Evolutionary conservation across 2,888 invertebrate genomes (phyloP), one percentile per base, ranked within the genome.

Genomic region (Philaethria dido): DNA sequence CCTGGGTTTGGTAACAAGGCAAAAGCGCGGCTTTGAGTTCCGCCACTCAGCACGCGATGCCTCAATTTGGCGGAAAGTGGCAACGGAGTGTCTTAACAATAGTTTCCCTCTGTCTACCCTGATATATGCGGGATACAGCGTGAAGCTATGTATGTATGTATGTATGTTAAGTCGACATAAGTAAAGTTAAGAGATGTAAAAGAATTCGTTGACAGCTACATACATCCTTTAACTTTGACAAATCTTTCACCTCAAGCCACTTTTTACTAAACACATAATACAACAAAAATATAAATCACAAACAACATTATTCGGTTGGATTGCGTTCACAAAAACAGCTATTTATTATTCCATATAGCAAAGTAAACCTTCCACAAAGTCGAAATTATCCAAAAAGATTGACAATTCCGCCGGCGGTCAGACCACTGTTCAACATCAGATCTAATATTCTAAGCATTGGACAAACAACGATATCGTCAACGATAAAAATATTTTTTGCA

Each of bases 401-500:
- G 73, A 69, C 72, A 64, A 73, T 75, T 71, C 72, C 70, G 73
- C 65, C 69, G 65, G 66, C 71, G 75, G 75, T 71, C 71, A 70
- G 66, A 73, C 68, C 69, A 68, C 69, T 72, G 73, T 69, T 66
- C 64, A 66, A 72, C 74, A 73, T 74, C 73, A 73, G 73, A 77
- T 77, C 74, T 77, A 76, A 76, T 76, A 73, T 74, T 74, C 73
- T 67, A 69, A 68, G 72, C 70, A 68, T 73, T 70, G 73, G 71
- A 66, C 74, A 73, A 75, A 75, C 75, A 75, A 50, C 67, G 74
- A 73, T 75, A 75, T 72, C 71, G 72, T 60, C 69, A 62, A 69
- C 71, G 73, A 75, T 76, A 76, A 76, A 77, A 77, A 76, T 78
- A 70, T 75, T 75, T 75, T 73, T 65, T 67, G 73, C 69, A 74